Conservation (phyloP, 2,797 vertebrate species). For the Mus spretus region DNA sequence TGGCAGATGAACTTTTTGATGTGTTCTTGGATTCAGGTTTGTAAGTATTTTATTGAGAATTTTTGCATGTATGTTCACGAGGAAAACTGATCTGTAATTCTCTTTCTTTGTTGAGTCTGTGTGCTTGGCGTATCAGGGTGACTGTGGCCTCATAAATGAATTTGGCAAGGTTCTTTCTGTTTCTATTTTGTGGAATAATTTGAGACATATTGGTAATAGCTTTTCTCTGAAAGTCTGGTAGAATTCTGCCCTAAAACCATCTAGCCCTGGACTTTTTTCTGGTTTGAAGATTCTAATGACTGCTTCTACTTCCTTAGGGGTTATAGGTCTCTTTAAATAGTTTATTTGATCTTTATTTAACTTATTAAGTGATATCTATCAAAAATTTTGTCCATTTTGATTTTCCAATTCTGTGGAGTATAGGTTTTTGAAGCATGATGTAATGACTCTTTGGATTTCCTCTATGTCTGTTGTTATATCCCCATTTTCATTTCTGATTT, state of each 20-base stretch:
- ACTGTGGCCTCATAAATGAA: neutral
- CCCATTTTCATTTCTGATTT: neutral
- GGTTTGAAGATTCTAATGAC: neutral
- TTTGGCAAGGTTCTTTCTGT: neutral
- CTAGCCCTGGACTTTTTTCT: neutral
- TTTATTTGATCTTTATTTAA: neutral
- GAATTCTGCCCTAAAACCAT: neutral
- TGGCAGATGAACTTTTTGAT: neutral
- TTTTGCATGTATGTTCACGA: neutral
- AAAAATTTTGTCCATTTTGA: neutral
- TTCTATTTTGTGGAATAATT: neutral
- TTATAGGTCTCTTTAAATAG: neutral
- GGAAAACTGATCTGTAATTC: neutral
- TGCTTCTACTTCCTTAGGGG: neutral
- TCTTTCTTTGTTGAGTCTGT: neutral
- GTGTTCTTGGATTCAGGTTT: neutral
- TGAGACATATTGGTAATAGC: neutral
- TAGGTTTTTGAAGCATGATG: neutral
- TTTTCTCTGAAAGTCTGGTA: neutral
- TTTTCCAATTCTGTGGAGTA: neutral
- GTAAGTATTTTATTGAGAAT: neutral
- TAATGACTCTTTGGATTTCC: neutral
- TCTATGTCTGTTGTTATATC: neutral
- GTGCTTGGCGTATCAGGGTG: neutral
- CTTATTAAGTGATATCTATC: neutral